Percentiles rank a stretch among this genome's conserved stretches.
Conservation (phyloP, 2,113 vertebrate species). For the Xenopus borealis region DNA sequence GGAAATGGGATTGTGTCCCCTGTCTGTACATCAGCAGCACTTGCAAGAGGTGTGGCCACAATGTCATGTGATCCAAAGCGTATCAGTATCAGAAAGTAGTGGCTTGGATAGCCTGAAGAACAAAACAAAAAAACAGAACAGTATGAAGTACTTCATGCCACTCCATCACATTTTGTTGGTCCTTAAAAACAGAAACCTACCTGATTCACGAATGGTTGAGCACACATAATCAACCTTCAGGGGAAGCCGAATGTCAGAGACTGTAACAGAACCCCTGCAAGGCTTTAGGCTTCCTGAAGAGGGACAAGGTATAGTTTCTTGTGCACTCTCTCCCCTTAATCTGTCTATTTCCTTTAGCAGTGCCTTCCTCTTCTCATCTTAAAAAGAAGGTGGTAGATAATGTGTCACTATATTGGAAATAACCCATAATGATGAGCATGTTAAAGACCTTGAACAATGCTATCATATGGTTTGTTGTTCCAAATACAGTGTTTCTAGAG, state of each 20-base stretch:
- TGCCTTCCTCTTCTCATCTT: constrained; percentile 68
- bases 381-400: neutral
- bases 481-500: too few species aligned
- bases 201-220: constrained; percentile 58
- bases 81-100: constrained; percentile 74
- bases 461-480: too few species aligned
- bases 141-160: neutral
- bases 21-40: constrained; percentile 66
- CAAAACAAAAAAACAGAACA: neutral
- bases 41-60: constrained; percentile 68
- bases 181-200: constrained; percentile 43
- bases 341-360: constrained; percentile 60
- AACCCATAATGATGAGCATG: too few species aligned
- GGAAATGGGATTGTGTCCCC: constrained; percentile 73
- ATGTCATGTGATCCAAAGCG: constrained; percentile 69
- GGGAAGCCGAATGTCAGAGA: constrained; percentile 68
- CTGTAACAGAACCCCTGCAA: constrained; percentile 65
- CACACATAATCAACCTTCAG: constrained; percentile 74
- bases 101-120: constrained; percentile 61
- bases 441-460: too few species aligned
- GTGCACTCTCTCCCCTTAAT: constrained; percentile 51
- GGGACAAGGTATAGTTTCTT: constrained; percentile 46
- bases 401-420: too few species aligned
- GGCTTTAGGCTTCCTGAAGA: neutral
- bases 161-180: neutral